Evolutionary conservation across 2,113 vertebrate species (phyloP).

Genomic region (Nibea coibor): DNA sequence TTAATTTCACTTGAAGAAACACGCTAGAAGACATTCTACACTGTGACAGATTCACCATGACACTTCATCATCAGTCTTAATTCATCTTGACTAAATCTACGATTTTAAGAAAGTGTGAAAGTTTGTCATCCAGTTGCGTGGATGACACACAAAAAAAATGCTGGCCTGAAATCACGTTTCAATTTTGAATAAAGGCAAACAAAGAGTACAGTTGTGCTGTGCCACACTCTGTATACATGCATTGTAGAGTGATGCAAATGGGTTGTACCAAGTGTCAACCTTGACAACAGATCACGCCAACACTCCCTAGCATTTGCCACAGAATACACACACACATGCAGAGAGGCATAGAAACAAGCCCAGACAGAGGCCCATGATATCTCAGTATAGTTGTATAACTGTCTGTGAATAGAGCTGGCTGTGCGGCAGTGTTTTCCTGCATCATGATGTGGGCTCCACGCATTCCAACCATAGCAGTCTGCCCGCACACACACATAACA

Average conservation of each 20-base stretch:
- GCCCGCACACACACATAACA: not conserved
- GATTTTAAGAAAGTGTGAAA: not conserved
- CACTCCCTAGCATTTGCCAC: not conserved
- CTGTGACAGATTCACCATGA: not conserved
- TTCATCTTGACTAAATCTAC: not conserved
- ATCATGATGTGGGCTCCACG: constrained; percentile 2
- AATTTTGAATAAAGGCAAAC: not conserved
- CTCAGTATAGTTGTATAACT: not conserved
- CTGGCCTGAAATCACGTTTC: not conserved
- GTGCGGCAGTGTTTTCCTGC: constrained; percentile 5
- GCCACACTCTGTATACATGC: not conserved
- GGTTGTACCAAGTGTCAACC: constrained; percentile 4
- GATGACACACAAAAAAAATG: too few relatives aligned
- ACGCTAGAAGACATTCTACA: not conserved
- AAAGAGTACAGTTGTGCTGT: not conserved
- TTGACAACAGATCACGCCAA: constrained; percentile 19
- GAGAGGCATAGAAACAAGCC: constrained; percentile 8
- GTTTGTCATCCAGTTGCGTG: not conserved
- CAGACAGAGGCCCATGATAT: constrained; percentile 18
- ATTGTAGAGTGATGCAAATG: constrained; percentile 9
- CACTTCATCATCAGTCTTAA: too few relatives aligned
- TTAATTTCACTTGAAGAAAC: not conserved
- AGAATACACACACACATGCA: not conserved
- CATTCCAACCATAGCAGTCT: constrained; percentile 39
- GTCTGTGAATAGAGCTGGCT: constrained; percentile 5